Base-by-base conservation (phyloP, 1,140 invertebrate species). In the Solenopsis fugax region DNA sequence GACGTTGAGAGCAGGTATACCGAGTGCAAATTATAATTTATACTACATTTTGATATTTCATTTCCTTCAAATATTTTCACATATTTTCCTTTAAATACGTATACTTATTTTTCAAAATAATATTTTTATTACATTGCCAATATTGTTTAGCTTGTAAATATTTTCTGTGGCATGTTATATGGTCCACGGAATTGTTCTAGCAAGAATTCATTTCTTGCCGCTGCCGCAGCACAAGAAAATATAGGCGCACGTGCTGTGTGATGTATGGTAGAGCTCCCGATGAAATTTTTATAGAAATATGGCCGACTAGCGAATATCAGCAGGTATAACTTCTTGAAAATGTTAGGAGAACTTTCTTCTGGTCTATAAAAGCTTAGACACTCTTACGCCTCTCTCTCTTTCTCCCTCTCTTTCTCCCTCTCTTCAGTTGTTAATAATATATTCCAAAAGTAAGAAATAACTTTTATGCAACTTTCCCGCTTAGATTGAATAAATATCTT, bases 271-370 rank as follows among this genome's bases (percentile, higher is more conserved):
- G 5, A 65, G 62, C 24, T 80, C 54, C 12, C 84, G 34, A 86
- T 80, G 72, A 88, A 90, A 81, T 58, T 90, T 87, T 76, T 41
- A 72, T 82, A 65, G 37, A 45, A 60, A 77, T 75, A 89, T 69
- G 48, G 58, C 50, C 13, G 58, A 50, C 34, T 54, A 64, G 72
- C 18, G 67, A 34, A 41, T 56, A 82, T 88, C 89, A 88, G 87
- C 81, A 62, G 58, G 67, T 78, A 48, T 76, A 90, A 91, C 82
- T 91, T 80, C 21, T 24, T 50, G 69, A 90, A 91, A 86, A 91
- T 84, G 75, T 82, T 58, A 50, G 24, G 29, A 21, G 37, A 80
- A 86, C 41, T 80, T 87, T 65, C 41, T 45, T 29, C 21, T 52
- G 4, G 9, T 72, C n/a, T 29, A 29, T 52, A 60, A 10, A 62